Evolutionary conservation across 2,113 vertebrate species (phyloP).

Genomic region (Motacilla alba): DNA sequence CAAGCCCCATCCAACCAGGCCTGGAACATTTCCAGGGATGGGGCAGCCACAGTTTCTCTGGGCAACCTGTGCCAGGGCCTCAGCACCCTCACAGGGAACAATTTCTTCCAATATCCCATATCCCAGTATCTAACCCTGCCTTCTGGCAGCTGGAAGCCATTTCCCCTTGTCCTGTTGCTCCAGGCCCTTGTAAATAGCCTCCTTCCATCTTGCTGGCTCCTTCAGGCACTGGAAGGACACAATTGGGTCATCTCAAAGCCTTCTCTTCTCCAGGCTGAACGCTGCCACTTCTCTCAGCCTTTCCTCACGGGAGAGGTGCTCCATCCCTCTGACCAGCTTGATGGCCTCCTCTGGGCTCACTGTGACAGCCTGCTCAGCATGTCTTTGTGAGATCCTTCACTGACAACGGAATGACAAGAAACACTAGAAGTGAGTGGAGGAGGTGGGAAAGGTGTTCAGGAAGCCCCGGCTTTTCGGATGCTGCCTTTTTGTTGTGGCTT

Average conservation of each 20-base stretch:
- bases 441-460: not conserved
- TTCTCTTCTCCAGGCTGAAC: not conserved
- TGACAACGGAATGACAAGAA: not conserved
- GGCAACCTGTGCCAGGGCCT: not conserved
- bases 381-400: not conserved
- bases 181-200: not conserved
- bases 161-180: not conserved
- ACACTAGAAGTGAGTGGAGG: not conserved
- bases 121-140: not conserved
- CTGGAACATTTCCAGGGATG: not conserved
- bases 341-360: not conserved
- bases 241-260: not conserved
- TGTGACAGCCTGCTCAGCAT: not conserved
- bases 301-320: not conserved
- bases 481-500: constrained; percentile 28
- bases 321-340: not conserved
- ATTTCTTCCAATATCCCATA: not conserved
- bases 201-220: not conserved
- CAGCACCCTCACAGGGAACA: not conserved
- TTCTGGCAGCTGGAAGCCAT: not conserved
- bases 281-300: not conserved
- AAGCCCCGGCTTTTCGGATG: not conserved
- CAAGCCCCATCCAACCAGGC: not conserved
- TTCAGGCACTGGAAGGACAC: not conserved
- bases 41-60: not conserved